phyloP scores from a whole-genome alignment of 30 jellyfish, hydroid and myxozoan genomes.

The Chrysaora quinquecirrha region DNA sequence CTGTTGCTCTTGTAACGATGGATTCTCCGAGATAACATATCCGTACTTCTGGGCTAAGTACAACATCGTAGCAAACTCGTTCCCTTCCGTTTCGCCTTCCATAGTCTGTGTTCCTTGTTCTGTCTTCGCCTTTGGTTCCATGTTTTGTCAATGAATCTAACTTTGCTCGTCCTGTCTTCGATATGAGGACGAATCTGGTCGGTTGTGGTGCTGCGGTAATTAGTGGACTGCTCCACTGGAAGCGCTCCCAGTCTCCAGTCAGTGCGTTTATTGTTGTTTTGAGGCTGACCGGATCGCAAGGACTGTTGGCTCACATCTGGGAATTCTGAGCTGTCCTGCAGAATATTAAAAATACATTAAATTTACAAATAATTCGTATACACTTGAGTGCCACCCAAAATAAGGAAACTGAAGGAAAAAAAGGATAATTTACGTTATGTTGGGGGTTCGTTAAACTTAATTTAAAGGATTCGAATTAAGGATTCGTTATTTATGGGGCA shows the following conservation, averaged over 20 bases:
- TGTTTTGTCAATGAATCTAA: neutral
- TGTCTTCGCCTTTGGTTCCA: neutral
- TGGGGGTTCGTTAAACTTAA: too few relatives aligned
- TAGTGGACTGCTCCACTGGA: too few relatives aligned
- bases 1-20: neutral
- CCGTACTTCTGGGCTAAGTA: constrained; percentile 44
- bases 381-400: too few relatives aligned
- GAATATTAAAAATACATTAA: too few relatives aligned
- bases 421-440: too few relatives aligned
- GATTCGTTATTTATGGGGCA: too few relatives aligned
- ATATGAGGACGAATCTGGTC: neutral
- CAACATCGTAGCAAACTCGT: constrained; percentile 17
- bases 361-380: too few relatives aligned
- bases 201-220: neutral
- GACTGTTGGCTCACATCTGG: neutral
- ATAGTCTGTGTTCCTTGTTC: neutral
- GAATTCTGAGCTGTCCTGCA: neutral
- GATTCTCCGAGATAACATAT: neutral
- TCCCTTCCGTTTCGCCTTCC: neutral
- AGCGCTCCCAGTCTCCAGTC: too few relatives aligned
- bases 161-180: neutral
- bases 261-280: neutral
- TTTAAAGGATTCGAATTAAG: too few relatives aligned
- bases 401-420: too few relatives aligned
- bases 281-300: neutral